A percentile compares a stretch with the other conserved stretches of the same genome.
Conservation (phyloP, 2,113 vertebrate species). For the Ia io region DNA sequence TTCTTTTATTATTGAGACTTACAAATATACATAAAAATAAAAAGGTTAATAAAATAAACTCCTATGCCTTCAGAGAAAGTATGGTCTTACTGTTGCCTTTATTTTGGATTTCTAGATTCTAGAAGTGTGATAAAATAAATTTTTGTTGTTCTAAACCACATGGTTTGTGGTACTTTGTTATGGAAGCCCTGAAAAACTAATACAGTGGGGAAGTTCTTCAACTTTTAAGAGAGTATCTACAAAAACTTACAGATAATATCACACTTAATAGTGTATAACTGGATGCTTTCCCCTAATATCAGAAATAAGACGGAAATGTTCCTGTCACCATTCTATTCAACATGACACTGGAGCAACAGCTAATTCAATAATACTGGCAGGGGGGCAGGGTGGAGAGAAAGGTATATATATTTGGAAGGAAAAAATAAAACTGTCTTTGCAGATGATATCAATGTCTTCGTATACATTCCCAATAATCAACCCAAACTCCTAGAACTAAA, state of each 20-base stretch:
- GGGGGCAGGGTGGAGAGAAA: background rate
- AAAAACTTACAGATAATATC: background rate
- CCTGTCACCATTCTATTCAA: background rate
- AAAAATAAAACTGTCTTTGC: background rate
- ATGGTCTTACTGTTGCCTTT: background rate
- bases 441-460: background rate
- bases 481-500: background rate
- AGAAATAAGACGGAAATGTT: background rate
- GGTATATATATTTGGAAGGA: background rate
- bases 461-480: background rate
- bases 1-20: background rate
- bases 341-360: background rate
- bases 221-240: background rate
- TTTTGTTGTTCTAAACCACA: background rate
- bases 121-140: background rate
- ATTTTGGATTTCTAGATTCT: background rate
- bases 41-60: background rate
- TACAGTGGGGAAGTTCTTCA: background rate
- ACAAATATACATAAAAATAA: background rate
- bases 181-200: background rate
- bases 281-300: background rate
- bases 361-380: background rate
- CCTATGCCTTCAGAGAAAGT: background rate
- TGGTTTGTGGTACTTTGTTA: background rate
- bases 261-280: background rate